Percentiles rank a stretch among this genome's conserved stretches.
phyloP scores from a whole-genome alignment of 1,140 invertebrate species.

The Cydia pomonella region DNA sequence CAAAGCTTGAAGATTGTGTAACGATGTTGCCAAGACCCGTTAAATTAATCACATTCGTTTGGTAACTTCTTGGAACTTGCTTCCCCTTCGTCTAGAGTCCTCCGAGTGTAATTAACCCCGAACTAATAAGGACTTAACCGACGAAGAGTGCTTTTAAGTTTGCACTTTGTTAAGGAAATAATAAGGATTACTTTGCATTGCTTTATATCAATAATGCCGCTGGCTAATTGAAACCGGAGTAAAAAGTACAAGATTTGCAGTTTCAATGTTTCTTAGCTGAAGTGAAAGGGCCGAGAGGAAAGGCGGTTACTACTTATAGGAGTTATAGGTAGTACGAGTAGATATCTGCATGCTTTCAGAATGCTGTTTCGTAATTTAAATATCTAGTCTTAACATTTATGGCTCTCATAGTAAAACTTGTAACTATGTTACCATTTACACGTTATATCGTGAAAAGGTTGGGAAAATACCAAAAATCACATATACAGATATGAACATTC shows the following conservation, averaged over 20 bases:
- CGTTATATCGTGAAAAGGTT: not conserved
- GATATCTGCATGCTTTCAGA: not conserved
- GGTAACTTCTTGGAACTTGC: conserved; percentile 61
- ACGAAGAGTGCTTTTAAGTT: conserved; percentile 20
- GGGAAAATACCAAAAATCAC: not conserved
- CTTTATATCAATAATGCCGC: conserved; percentile 34
- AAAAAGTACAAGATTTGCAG: conserved; percentile 36
- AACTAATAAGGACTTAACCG: conserved; percentile 18
- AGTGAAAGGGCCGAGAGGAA: conserved; percentile 37
- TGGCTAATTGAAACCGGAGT: conserved; percentile 40
- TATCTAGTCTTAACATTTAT: not conserved
- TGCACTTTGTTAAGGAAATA: conserved; percentile 31
- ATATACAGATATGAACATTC: not conserved
- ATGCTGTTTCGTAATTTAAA: conserved; percentile 20
- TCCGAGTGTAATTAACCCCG: conserved; percentile 15
- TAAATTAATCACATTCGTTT: conserved; percentile 68
- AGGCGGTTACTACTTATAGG: not conserved
- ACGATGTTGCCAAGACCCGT: conserved; percentile 57
- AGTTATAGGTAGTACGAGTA: not conserved
- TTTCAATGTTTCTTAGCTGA: conserved; percentile 9
- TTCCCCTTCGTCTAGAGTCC: conserved; percentile 43
- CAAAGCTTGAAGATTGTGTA: conserved; percentile 54
- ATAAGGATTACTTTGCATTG: conserved; percentile 28
- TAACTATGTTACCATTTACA: not conserved
- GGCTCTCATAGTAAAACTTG: not conserved